A percentile compares a stretch with the other conserved stretches of the same genome.
phyloP scores from a whole-genome alignment of 2,888 invertebrate species.

The Vannuccia rotundouncinata region DNA sequence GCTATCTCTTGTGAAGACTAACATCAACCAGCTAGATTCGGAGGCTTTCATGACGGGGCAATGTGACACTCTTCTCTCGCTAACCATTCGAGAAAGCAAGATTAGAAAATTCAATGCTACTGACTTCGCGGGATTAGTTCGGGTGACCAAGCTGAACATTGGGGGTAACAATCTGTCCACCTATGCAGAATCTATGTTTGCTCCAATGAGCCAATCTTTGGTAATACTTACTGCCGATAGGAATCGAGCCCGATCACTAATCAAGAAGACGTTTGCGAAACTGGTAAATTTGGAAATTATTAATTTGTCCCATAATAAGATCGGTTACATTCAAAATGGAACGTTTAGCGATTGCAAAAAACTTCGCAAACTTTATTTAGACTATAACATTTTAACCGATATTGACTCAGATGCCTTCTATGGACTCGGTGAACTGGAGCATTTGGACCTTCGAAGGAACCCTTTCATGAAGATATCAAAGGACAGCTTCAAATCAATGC shows the following conservation, averaged over 20 bases:
- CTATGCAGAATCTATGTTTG: neutral
- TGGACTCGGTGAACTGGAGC: slow-evolving; percentile 31
- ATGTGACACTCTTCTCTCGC: neutral
- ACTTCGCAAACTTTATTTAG: neutral
- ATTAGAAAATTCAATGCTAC: neutral
- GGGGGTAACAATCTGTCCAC: neutral
- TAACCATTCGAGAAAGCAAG: neutral
- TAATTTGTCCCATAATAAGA: neutral
- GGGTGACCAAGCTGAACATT: neutral
- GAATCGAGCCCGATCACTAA: neutral
- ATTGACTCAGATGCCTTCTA: slow-evolving; percentile 7
- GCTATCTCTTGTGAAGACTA: neutral
- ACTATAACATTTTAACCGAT: slow-evolving; percentile 27
- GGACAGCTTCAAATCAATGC: slow-evolving; percentile 3
- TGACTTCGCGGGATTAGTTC: neutral
- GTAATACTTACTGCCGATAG: neutral
- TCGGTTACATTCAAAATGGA: slow-evolving; percentile 8
- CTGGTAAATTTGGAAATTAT: neutral
- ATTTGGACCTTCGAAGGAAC: slow-evolving; percentile 1
- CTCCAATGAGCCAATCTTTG: neutral
- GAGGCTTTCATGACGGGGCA: neutral
- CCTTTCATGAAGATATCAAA: slow-evolving; percentile 2
- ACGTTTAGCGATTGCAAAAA: neutral
- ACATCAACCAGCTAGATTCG: neutral
- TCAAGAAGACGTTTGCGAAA: neutral